Evolutionary conservation across 2,888 invertebrate genomes (phyloP).

Genomic region (Diaprepes abbreviatus): DNA sequence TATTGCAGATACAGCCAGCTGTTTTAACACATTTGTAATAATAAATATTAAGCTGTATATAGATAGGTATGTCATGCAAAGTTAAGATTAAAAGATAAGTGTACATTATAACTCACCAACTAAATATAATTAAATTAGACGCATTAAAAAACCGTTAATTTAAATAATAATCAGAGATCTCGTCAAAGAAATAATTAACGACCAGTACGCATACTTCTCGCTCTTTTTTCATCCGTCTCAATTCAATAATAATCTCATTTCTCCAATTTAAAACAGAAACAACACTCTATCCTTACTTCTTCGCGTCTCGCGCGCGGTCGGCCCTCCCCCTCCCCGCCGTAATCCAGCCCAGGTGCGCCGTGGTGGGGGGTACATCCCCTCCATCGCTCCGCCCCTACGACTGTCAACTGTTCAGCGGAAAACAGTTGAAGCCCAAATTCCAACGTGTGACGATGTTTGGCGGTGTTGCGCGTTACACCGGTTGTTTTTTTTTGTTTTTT

Average conservation of each 20-base stretch:
- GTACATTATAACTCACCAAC: too few relatives aligned
- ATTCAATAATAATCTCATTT: conserved; percentile 50
- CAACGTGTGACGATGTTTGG: conserved; percentile 64
- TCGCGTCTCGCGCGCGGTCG: conserved; percentile 46
- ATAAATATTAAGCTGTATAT: too few relatives aligned
- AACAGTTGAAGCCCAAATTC: conserved; percentile 68
- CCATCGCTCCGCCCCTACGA: conserved; percentile 67
- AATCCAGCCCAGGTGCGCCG: conserved; percentile 63
- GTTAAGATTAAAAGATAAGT: too few relatives aligned
- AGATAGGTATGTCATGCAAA: too few relatives aligned
- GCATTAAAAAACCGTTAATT: conserved; percentile 11
- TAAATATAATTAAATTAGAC: neutral
- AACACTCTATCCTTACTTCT: conserved; percentile 41
- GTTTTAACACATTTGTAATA: too few relatives aligned
- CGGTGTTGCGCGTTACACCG: conserved; percentile 44
- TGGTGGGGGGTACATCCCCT: conserved; percentile 66
- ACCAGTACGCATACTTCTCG: conserved; percentile 14
- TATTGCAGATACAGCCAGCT: too few relatives aligned
- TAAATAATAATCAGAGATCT: neutral
- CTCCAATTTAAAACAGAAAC: conserved; percentile 50
- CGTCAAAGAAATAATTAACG: neutral
- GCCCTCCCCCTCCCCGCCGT: conserved; percentile 48
- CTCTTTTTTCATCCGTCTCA: conserved; percentile 43
- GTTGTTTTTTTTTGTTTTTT: conserved; percentile 42
- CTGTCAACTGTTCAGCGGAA: conserved; percentile 67